A percentile compares a stretch with the other conserved stretches of the same genome.
Evolutionary conservation across 2,888 invertebrate genomes (phyloP).

Genomic region (Coelopa pilipes): DNA sequence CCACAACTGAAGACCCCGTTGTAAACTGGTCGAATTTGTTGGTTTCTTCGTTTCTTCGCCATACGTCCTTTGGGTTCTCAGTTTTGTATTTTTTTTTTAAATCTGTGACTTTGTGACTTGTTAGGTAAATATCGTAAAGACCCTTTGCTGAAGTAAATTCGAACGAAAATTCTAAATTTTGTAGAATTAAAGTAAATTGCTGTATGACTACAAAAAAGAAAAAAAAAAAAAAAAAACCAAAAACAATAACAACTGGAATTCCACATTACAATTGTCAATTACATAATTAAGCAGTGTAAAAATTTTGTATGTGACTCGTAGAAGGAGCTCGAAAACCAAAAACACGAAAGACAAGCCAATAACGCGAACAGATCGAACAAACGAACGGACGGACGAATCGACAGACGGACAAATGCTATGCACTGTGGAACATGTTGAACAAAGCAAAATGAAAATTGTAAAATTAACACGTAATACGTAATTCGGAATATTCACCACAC

Average conservation of each 20-base stretch:
- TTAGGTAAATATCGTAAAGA: too few relatives aligned
- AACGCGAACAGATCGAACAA: neutral
- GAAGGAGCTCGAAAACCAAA: neutral
- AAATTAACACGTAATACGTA: constrained; percentile 7
- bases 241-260: constrained; percentile 38
- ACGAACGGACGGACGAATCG: neutral
- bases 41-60: neutral
- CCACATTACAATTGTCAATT: constrained; percentile 39
- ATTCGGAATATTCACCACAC: neutral
- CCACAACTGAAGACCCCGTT: neutral
- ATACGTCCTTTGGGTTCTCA: neutral
- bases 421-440: too few relatives aligned
- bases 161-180: constrained; percentile 57
- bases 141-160: constrained; percentile 52
- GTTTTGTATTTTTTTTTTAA: neutral
- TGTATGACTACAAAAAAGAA: constrained; percentile 39
- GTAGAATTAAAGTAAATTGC: constrained; percentile 40
- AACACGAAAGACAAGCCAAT: too few relatives aligned
- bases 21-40: neutral
- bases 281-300: constrained; percentile 30
- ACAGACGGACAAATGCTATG: neutral
- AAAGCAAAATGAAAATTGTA: too few relatives aligned
- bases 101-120: too few relatives aligned
- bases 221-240: too few relatives aligned
- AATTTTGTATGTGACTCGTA: constrained; percentile 19